A percentile compares a stretch with the other conserved stretches of the same genome.
These are phyloP conservation scores for Sciurus vulgaris DNA, from an alignment of 2,797 vertebrate genomes.

Conservation along the genomic window DNA sequence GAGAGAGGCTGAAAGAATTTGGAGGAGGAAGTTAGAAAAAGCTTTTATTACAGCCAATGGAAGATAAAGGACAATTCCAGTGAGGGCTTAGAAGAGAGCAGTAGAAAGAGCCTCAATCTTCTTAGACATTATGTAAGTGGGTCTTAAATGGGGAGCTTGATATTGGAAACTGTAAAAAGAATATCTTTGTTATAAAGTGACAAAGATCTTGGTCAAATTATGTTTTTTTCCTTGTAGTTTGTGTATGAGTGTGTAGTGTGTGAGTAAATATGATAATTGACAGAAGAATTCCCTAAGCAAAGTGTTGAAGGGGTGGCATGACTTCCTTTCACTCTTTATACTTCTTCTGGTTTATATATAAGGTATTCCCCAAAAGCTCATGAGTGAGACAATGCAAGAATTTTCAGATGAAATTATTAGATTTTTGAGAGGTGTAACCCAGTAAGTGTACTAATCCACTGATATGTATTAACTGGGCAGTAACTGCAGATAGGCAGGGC, in stretches of 20 bases:
- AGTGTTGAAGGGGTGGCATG: not conserved
- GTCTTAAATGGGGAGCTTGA: not conserved
- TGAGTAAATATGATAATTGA: no score
- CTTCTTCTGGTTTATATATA: no score
- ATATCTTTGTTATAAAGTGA: not conserved
- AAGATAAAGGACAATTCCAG: not conserved
- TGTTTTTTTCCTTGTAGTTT: not conserved
- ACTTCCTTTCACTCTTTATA: not conserved
- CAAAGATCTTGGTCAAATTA: not conserved
- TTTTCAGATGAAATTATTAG: no score
- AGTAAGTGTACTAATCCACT: no score
- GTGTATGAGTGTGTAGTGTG: no score
- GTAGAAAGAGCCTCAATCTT: not conserved
- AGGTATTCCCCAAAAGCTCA: no score
- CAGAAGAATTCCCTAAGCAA: not conserved
- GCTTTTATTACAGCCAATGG: not conserved
- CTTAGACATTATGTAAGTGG: not conserved
- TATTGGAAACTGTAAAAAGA: not conserved
- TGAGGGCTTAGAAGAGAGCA: not conserved
- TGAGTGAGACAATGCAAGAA: no score
- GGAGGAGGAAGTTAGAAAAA: not conserved
- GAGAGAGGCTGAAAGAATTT: not conserved
- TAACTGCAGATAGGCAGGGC: no score
- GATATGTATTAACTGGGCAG: no score
- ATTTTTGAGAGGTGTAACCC: no score